A percentile compares a stretch with the other conserved stretches of the same genome.
Conservation (phyloP, 2,113 vertebrate species). For the Phalacrocorax brasilianus region DNA sequence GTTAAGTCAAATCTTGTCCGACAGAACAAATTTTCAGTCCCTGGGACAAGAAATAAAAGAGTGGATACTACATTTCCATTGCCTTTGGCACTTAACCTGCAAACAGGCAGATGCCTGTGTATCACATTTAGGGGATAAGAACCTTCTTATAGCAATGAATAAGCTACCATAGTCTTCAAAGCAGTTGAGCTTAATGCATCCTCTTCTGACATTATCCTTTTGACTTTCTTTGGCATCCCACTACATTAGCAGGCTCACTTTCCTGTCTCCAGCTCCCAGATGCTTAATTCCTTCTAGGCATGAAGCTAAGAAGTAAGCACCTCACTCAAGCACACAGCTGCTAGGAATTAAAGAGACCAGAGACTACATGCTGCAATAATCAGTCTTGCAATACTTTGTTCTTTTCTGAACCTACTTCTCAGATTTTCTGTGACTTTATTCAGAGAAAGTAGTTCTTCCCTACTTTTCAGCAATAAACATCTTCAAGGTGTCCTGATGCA, state of each 20-base stretch:
- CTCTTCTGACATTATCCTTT: neutral
- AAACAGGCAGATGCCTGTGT: neutral
- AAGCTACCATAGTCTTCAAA: neutral
- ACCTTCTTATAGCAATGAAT: neutral
- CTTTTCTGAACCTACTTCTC: neutral
- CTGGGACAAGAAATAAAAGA: neutral
- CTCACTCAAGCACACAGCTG: neutral
- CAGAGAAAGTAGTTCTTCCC: neutral
- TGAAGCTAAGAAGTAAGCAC: neutral
- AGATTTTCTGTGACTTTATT: neutral
- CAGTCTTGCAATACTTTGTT: neutral
- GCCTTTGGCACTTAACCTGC: neutral
- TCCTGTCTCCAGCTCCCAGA: neutral
- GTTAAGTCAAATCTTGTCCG: neutral
- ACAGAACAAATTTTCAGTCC: neutral
- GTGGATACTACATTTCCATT: neutral
- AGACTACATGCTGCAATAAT: neutral
- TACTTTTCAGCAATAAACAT: neutral
- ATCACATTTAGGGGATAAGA: neutral
- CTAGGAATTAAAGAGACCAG: neutral
- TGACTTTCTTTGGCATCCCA: neutral
- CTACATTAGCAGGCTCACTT: neutral
- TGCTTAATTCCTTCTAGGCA: neutral
- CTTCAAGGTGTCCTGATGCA: neutral
- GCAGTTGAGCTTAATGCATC: neutral